A percentile compares a stretch with the other conserved stretches of the same genome.
Evolutionary conservation across 2,113 vertebrate genomes (phyloP).

Genomic region (Epinephelus fuscoguttatus): DNA sequence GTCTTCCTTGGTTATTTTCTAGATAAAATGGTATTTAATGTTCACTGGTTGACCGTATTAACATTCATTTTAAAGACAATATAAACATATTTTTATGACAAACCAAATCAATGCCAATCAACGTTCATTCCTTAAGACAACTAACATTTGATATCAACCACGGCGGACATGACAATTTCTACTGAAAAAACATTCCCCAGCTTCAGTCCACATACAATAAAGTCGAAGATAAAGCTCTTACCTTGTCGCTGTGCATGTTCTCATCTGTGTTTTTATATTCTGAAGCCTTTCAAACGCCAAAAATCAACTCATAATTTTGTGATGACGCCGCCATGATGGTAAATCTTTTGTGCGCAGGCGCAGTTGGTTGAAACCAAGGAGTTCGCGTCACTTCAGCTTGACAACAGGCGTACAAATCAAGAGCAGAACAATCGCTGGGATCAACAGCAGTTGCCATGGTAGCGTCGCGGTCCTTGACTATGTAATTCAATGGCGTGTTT

Average conservation of each 20-base stretch:
- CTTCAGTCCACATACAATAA: neutral
- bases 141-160: neutral
- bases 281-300: neutral
- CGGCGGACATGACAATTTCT: neutral
- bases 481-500: neutral
- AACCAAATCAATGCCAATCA: neutral
- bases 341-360: constrained; percentile 67
- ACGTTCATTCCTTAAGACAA: neutral
- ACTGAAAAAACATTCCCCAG: neutral
- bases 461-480: neutral
- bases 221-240: constrained; percentile 19
- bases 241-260: constrained; percentile 81
- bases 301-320: constrained; percentile 41
- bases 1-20: constrained; percentile 93
- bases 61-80: neutral
- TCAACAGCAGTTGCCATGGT: constrained; percentile 53
- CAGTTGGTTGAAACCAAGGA: constrained; percentile 67
- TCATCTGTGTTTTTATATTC: neutral
- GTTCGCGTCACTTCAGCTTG: constrained; percentile 75
- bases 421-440: constrained; percentile 43
- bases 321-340: constrained; percentile 75
- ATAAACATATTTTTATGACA: neutral
- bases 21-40: constrained; percentile 20
- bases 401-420: constrained; percentile 74
- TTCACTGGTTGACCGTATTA: neutral